Base-by-base conservation (phyloP, 1,140 invertebrate species). In the Nebria ingens region DNA sequence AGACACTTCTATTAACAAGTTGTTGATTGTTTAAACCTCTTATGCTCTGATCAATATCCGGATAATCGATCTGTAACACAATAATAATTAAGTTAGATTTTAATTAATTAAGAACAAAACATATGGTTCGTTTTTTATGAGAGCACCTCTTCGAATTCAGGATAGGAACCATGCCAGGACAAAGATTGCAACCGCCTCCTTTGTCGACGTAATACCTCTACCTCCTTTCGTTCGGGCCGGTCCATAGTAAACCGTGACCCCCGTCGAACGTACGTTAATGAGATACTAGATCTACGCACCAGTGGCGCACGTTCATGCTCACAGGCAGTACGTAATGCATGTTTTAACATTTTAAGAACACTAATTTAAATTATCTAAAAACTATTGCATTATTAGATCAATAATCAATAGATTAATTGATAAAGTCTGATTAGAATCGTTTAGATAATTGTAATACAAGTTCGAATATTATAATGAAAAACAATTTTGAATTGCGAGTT, bases 11-110 rank as follows among this genome's bases (percentile, higher is more conserved):
- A 17, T 51, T 50, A 17, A 23, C 12, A 12, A 19, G 50, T 17
- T 45, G 40, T 17, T 45, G 40, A n/a, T 45, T 45, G 40, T 45
- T 64, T 57, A 65, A 58, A 62, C 45, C 12, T 60, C 64, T 61
- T 61, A 61, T 75, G 68, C 67, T 76, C 62, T 75, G 72, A 64
- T 85, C 79, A 40, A 82, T 79, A 75, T 88, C 85, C 59, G 86
- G 84, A 71, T 88, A 88, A 69, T 88, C 86, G 71, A 89, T 87
- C 87, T 89, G 76, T 77, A 81, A 65, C 53, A 62, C 58, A 9
- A 52, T 53, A 62, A 55, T 50, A 40, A n/a, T n/a, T n/a, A n/a
- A n/a, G n/a, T n/a, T n/a, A n/a, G n/a, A n/a, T n/a, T n/a, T n/a
- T n/a, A n/a, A n/a, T n/a, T n/a, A n/a, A n/a, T n/a, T n/a, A n/a